Percentiles rank a stretch among this genome's conserved stretches.
Evolutionary conservation across 2,113 vertebrate species (phyloP).

Genomic region (Erinaceus europaeus): DNA sequence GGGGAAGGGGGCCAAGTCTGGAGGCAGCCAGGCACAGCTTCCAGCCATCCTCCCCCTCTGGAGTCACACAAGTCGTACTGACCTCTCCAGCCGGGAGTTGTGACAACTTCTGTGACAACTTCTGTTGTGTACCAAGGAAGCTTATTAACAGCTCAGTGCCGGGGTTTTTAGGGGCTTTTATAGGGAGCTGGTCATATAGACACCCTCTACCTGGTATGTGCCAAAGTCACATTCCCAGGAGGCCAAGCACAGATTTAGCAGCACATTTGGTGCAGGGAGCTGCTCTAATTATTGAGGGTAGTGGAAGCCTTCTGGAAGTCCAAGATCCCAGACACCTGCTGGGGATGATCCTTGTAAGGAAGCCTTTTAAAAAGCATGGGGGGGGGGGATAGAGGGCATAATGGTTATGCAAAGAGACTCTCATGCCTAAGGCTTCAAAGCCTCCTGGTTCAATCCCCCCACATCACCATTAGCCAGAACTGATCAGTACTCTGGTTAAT

Average conservation of each 20-base stretch:
- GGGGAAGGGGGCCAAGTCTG: not conserved
- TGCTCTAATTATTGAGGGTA: not conserved
- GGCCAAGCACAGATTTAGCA: no score
- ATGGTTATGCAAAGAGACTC: no score
- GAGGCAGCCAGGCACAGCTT: not conserved
- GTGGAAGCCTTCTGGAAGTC: not conserved
- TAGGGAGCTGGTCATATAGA: not conserved
- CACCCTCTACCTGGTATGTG: not conserved
- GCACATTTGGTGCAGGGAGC: not conserved
- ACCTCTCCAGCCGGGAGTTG: not conserved
- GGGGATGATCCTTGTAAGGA: not conserved
- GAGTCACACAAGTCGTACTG: not conserved
- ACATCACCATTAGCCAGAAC: no score
- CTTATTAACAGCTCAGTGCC: not conserved
- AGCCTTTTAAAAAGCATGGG: no score
- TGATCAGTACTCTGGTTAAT: no score
- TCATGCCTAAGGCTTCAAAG: no score
- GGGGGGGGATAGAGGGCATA: no score
- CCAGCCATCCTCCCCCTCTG: not conserved
- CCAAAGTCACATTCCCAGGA: not conserved
- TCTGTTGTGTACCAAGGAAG: conserved; percentile 1
- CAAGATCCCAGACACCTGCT: not conserved
- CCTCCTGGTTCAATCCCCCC: no score
- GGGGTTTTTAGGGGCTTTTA: conserved; percentile 26
- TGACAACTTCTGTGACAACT: conserved; percentile 9